phyloP scores from a whole-genome alignment of 1,140 invertebrate species.

The Yoshiicerus persimilis region DNA sequence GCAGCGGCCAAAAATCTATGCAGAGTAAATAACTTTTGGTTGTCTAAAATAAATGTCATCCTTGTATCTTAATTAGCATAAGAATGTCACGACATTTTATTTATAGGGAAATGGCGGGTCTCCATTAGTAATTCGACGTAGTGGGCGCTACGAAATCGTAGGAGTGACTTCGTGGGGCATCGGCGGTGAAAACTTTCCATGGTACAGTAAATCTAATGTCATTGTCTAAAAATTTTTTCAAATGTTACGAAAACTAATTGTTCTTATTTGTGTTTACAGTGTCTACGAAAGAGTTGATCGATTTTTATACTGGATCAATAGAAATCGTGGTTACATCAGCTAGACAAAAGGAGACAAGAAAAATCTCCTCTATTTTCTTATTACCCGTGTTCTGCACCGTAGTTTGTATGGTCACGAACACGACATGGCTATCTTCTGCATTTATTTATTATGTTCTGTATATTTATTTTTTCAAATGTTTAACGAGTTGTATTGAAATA shows the following conservation, averaged over 20 bases:
- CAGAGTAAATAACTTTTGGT: not conserved
- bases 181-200: constrained; percentile 59
- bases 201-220: no score
- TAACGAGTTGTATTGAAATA: not conserved
- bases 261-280: not conserved
- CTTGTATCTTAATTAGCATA: not conserved
- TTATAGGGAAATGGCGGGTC: not conserved
- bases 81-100: not conserved
- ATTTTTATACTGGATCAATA: constrained; percentile 76
- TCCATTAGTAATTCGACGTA: not conserved
- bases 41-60: not conserved
- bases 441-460: constrained; percentile 5
- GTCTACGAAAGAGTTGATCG: constrained; percentile 78
- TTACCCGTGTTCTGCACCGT: not conserved
- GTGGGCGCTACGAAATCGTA: not conserved
- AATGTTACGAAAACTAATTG: not conserved
- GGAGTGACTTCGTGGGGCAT: constrained; percentile 4
- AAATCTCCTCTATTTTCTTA: not conserved
- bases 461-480: not conserved
- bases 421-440: not conserved
- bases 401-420: not conserved
- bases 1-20: not conserved
- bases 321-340: constrained; percentile 57
- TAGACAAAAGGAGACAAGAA: not conserved
- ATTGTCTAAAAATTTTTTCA: no score